Percentiles rank a stretch among this genome's conserved stretches.
These are phyloP conservation scores for Lycaon pictus DNA, from an alignment of 2,113 vertebrate species.

Conservation along the genomic window DNA sequence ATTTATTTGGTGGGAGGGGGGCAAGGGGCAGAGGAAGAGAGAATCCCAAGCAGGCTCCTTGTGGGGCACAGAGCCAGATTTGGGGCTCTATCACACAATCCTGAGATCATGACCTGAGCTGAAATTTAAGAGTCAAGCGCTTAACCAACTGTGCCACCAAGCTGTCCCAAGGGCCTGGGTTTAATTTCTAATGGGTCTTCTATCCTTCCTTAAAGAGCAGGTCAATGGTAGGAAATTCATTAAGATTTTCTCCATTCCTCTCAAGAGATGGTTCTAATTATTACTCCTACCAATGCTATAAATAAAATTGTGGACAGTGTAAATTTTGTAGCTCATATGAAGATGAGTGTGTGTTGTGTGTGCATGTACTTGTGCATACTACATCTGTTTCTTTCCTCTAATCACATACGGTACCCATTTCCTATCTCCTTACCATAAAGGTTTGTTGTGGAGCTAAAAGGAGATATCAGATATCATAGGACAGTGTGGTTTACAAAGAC, in stretches of 20 bases:
- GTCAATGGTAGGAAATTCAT: neutral
- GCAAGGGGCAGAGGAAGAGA: neutral
- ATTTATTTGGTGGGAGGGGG: neutral
- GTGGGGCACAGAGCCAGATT: fast-evolving
- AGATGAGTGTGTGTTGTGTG: neutral
- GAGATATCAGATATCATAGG: neutral
- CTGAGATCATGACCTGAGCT: neutral
- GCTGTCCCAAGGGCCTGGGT: neutral
- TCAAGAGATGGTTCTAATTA: neutral
- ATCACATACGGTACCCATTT: neutral
- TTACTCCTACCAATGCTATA: neutral
- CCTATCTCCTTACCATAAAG: neutral
- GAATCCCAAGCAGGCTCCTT: neutral
- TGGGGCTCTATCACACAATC: neutral
- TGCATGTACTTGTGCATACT: neutral
- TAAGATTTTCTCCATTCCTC: neutral
- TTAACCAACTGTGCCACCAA: neutral
- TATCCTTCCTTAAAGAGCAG: neutral
- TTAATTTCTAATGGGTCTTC: constrained; percentile 8
- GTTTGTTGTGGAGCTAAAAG: neutral
- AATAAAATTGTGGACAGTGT: neutral
- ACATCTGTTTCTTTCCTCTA: neutral
- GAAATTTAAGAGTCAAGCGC: neutral
- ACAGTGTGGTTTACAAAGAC: neutral
- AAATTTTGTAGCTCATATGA: neutral